A percentile compares a stretch with the other conserved stretches of the same genome.
Conservation (phyloP, 2,888 invertebrate species). For the Philopedon plagiatum region DNA sequence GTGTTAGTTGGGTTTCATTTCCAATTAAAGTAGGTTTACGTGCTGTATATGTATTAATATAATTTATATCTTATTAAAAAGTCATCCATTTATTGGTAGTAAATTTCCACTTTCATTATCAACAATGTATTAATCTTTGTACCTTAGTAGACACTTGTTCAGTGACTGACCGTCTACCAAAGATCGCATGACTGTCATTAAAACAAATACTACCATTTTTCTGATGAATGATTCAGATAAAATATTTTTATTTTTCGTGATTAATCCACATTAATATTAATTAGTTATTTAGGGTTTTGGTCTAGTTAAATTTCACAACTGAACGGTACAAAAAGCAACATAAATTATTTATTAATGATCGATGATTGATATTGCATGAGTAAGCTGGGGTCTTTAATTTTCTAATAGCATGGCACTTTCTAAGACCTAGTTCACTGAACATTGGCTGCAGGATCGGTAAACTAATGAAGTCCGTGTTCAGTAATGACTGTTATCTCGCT, state of each 20-base stretch:
- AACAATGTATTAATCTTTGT: not conserved
- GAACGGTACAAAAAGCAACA: not conserved
- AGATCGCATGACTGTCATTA: not conserved
- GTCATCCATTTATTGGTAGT: not conserved
- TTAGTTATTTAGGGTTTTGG: not conserved
- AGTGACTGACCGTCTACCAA: not conserved
- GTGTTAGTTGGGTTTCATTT: too few relatives aligned
- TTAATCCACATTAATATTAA: not conserved
- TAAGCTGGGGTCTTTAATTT: not conserved
- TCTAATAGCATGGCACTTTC: not conserved
- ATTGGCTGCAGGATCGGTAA: too few relatives aligned
- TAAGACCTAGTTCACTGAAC: too few relatives aligned
- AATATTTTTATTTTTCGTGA: not conserved
- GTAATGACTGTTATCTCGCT: too few relatives aligned
- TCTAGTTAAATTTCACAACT: too few relatives aligned
- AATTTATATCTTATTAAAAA: not conserved
- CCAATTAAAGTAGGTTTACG: too few relatives aligned
- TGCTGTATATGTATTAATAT: too few relatives aligned
- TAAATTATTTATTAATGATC: not conserved
- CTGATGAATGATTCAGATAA: not conserved
- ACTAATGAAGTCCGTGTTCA: too few relatives aligned
- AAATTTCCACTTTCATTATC: not conserved
- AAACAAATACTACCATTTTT: not conserved
- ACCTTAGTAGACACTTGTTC: not conserved
- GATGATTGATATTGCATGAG: not conserved